phyloP scores from a whole-genome alignment of 2,113 vertebrate genomes.

The Toxostoma redivivum region DNA sequence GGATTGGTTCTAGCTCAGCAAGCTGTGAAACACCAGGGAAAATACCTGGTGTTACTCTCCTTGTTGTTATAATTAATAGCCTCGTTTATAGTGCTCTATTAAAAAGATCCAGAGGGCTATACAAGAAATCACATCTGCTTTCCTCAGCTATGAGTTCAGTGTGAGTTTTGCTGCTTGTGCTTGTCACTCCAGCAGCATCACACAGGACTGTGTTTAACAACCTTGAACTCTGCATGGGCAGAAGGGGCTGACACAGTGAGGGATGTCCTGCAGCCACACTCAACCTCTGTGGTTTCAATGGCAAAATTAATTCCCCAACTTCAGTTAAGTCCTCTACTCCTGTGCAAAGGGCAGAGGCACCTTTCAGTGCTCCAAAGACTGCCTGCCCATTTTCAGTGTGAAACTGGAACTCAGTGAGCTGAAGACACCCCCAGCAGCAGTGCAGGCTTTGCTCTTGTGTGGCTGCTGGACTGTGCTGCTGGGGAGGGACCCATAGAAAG shows the following conservation, averaged over 20 bases:
- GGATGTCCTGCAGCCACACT: background rate
- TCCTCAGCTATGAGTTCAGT: background rate
- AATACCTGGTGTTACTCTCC: background rate
- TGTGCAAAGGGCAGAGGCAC: background rate
- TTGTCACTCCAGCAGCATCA: background rate
- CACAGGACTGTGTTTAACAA: background rate
- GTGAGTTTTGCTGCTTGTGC: background rate
- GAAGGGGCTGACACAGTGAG: background rate
- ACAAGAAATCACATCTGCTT: background rate
- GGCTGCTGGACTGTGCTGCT: background rate
- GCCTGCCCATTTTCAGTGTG: background rate
- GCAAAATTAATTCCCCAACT: background rate
- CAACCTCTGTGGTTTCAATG: background rate
- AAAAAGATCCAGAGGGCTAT: background rate
- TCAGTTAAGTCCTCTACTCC: background rate
- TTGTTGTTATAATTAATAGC: slow-evolving; percentile 30
- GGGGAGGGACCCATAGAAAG: background rate
- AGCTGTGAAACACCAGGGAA: background rate
- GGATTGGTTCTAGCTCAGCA: slow-evolving; percentile 26
- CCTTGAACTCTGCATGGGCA: background rate
- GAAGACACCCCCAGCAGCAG: background rate
- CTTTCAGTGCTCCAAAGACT: background rate
- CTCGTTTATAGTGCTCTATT: background rate
- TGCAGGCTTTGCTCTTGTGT: background rate
- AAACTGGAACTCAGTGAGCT: background rate